Evolutionary conservation across 1,140 invertebrate species (phyloP), one percentile per base, ranked within the genome.

Genomic region (Trachelipus rathkii): DNA sequence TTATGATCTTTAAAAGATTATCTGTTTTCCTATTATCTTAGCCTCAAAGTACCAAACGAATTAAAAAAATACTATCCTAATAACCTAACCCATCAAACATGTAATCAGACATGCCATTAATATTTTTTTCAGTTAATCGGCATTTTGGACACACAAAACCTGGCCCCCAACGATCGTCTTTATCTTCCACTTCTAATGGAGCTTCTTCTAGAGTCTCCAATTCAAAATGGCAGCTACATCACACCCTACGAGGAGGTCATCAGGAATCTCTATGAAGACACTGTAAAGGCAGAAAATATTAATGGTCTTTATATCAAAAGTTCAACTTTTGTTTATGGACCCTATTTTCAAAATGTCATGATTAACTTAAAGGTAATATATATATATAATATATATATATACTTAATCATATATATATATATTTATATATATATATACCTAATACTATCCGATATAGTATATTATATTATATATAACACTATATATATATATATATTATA

Each of bases 131-230:
- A 93, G 88, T 86, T 90, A 73, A 88, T 87, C 79, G 83, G 90
- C 19, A 83, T 94, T 15, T 87, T 95, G 84, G 91, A 96, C 85
- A 93, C 91, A 6, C 87, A 86, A 10, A 77, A 84, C n/a, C 78
- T 95, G 19, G 85, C 89, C 0, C 82, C 85, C 76, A 84, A 88
- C 6, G 85, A 88, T 23, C 88, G 91, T 76, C 87, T 88, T 70
- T 95, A 92, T 85, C 85, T 95, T 44, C 90, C 91, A 0, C 84
- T 95, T 10, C 88, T 91, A 74, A 84, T 91, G 72, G 91, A 93
- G 84, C 87, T 89, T 0, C 82, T 95, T 33, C 87, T 89, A 69
- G 93, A 88, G 78, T 86, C 85, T 72, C 83, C 86, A 9, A 80
- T 88, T 8, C 75, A 83, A 3, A 83, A 87, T 21, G 88, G 89